phyloP scores from a whole-genome alignment of 92 coral and sea anemone species.

The Heliopora coerulea region DNA sequence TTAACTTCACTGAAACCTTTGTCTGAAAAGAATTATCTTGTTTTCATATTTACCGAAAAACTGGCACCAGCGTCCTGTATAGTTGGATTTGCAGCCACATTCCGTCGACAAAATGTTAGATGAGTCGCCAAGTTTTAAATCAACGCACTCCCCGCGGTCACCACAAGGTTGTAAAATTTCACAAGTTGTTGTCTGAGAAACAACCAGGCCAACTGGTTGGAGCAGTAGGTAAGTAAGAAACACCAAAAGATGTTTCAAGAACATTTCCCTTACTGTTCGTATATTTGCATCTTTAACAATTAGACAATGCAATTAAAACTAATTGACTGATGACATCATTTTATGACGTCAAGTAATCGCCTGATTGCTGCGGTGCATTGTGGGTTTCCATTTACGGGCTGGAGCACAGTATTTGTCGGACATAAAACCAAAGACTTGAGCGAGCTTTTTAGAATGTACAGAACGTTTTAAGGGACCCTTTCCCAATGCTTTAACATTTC shows the following conservation, averaged over 20 bases:
- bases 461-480: too few relatives aligned
- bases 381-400: too few relatives aligned
- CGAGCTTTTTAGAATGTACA: too few relatives aligned
- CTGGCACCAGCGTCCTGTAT: constrained; percentile 25
- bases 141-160: constrained; percentile 14
- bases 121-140: neutral
- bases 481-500: too few relatives aligned
- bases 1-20: neutral
- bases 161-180: neutral
- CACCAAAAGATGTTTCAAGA: neutral
- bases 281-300: neutral
- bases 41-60: constrained; percentile 23
- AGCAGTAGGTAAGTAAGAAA: neutral
- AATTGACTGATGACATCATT: constrained; percentile 18
- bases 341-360: neutral
- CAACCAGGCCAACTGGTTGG: neutral
- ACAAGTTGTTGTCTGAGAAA: neutral
- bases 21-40: too few relatives aligned
- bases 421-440: too few relatives aligned
- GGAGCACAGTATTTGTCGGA: too few relatives aligned
- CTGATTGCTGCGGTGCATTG: neutral
- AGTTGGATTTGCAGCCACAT: neutral
- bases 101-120: neutral
- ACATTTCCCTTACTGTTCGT: neutral
- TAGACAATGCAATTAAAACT: neutral